Percentiles rank a stretch among this genome's conserved stretches.
Evolutionary conservation across 2,113 vertebrate genomes (phyloP).

Genomic region (Echinops telfairi): DNA sequence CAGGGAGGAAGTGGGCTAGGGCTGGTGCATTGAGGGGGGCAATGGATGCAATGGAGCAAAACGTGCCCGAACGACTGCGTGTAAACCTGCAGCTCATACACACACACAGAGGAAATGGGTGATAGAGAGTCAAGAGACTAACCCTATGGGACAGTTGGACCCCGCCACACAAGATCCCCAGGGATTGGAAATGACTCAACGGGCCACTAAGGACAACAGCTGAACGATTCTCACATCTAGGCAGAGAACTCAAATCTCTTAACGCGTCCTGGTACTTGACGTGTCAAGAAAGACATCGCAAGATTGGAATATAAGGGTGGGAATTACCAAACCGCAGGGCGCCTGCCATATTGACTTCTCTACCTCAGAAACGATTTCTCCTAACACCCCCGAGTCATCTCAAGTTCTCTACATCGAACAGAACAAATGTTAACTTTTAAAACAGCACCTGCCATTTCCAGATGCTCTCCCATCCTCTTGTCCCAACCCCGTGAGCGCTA

Average conservation of each 20-base stretch:
- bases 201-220: background rate
- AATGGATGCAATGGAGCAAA: too few species aligned
- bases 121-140: background rate
- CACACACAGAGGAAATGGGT: too few species aligned
- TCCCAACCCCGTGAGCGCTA: background rate
- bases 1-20: too few species aligned
- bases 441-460: background rate
- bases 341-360: background rate
- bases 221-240: conserved; percentile 48
- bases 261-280: background rate
- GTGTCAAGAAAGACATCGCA: conserved; percentile 20
- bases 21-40: too few species aligned
- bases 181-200: background rate
- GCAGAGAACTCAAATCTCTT: conserved; percentile 35
- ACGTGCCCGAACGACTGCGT: too few species aligned
- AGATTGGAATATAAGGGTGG: background rate
- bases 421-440: background rate
- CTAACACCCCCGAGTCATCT: conserved; percentile 25
- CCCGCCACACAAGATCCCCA: background rate
- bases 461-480: background rate
- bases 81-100: too few species aligned
- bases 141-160: background rate
- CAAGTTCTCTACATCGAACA: background rate
- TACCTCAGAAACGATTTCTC: background rate
- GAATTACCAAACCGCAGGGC: background rate